Conservation (phyloP, 2,113 vertebrate genomes). For the Passer domesticus region DNA sequence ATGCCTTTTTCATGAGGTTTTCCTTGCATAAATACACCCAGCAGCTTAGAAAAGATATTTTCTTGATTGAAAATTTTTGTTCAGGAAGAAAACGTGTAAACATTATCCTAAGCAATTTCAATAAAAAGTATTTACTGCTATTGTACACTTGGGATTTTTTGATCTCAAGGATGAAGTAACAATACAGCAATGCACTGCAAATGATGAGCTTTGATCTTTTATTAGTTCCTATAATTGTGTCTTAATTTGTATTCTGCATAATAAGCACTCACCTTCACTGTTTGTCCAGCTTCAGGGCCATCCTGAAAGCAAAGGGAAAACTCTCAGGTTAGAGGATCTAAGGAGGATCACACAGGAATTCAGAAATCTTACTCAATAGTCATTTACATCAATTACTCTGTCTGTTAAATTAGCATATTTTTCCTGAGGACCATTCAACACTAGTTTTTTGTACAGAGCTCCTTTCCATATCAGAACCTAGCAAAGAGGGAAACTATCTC, state of each 20-base stretch:
- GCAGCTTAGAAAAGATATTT: slow-evolving; percentile 8
- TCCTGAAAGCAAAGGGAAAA: slow-evolving; percentile 79
- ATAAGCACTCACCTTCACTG: slow-evolving; percentile 91
- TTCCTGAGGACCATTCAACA: not conserved
- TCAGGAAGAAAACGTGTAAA: slow-evolving; percentile 32
- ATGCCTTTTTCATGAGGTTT: slow-evolving; percentile 7
- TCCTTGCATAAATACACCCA: not conserved
- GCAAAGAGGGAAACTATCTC: slow-evolving; percentile 25
- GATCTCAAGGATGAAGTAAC: slow-evolving; percentile 54
- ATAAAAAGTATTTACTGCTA: slow-evolving; percentile 56
- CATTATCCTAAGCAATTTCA: slow-evolving; percentile 21
- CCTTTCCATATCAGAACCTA: slow-evolving; percentile 5
- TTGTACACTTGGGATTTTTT: slow-evolving; percentile 34
- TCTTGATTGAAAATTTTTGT: not conserved
- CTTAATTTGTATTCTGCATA: slow-evolving; percentile 66
- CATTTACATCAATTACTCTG: slow-evolving; percentile 78
- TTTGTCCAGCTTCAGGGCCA: slow-evolving; percentile 91
- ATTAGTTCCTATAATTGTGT: slow-evolving; percentile 65
- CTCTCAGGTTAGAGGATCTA: slow-evolving; percentile 6
- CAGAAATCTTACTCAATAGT: slow-evolving; percentile 74
- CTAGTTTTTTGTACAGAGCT: not conserved
- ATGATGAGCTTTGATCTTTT: slow-evolving; percentile 58
- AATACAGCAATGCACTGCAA: slow-evolving; percentile 37
- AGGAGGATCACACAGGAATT: slow-evolving; percentile 61
- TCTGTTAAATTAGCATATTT: slow-evolving; percentile 50